These are phyloP conservation scores for Lepidostoma basale DNA, from an alignment of 1,140 invertebrate species.

Conservation along the genomic window DNA sequence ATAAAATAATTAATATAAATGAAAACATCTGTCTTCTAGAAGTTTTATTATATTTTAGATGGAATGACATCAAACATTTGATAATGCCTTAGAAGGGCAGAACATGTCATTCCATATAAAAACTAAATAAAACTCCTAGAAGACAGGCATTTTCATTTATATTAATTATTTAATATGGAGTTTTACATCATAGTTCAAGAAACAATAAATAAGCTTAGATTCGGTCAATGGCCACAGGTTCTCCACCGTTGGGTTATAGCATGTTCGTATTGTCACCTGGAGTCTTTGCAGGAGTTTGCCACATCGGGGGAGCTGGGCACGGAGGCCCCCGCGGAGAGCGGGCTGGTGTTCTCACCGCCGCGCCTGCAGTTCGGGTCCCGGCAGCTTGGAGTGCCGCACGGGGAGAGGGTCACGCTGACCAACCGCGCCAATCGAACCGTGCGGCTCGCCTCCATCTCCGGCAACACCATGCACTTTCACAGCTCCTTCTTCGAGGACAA, in stretches of 20 bases:
- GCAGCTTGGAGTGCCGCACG: conserved; percentile 39
- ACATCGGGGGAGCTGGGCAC: background rate
- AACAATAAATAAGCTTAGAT: background rate
- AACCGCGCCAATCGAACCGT: conserved; percentile 69
- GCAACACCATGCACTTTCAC: conserved; percentile 87
- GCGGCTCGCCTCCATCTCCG: conserved; percentile 85
- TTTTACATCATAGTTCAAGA: too few species aligned
- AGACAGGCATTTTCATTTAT: too few species aligned
- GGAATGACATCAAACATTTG: too few species aligned
- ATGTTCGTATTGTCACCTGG: too few species aligned
- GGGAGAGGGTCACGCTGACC: conserved; percentile 48
- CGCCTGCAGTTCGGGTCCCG: conserved; percentile 33
- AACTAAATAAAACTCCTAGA: too few species aligned
- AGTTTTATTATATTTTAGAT: too few species aligned
- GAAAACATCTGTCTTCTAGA: too few species aligned
- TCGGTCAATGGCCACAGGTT: background rate
- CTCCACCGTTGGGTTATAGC: background rate
- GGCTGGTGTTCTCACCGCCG: conserved; percentile 36
- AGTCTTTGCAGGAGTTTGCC: conserved; percentile 28
- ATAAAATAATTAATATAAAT: too few species aligned
- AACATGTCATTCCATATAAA: too few species aligned
- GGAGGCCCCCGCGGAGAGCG: conserved; percentile 14
- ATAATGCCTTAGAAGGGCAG: too few species aligned
- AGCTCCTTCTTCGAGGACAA: conserved; percentile 92
- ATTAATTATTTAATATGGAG: conserved; percentile 1